Evolutionary conservation across 2,888 invertebrate genomes (phyloP), one percentile per base, ranked within the genome.

Genomic region (Spilarctia lutea): DNA sequence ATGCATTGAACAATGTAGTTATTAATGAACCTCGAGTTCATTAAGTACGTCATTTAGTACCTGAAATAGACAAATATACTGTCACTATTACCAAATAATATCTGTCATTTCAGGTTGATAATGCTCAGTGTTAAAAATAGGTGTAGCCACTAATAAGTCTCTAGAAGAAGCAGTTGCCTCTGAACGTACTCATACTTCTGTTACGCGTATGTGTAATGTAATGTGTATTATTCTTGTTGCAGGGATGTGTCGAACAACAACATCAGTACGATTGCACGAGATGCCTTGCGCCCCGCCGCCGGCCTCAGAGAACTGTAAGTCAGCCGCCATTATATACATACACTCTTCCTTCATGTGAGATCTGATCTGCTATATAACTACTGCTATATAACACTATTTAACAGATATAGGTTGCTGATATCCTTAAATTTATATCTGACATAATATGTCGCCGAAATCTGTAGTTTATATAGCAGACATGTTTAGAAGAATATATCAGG

Each of bases 201-300:
- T 16, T 56, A 6, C 27, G 11, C 6, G 3, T 60, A 27, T 60
- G n/a, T 30, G 27, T 52, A 56, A 24, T 24, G 10, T 52, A 52
- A 8, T 52, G 24, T 24, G 8, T 52, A 30, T 33, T 71, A 35
- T 72, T n/a, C 48, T 83, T 90, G 88, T 97, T 96, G 74, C 97
- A 98, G 98, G 90, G 98, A 98, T 94, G 96, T 98, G 91, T 97
- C 97, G 82, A 97, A 97, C 96, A 98, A 98, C 96, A 98, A 98
- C 94, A 97, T 98, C 90, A 97, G 97, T 82, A 92, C 96, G 90
- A 94, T 98, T 94, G 96, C 97, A 88, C 97, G 97, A 84, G 96
- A 96, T 91, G 97, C 97, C 86, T 97, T 98, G 92, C 96, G 95
- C 85, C 96, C 96, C 86, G 97, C 97, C 90, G 93, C 96, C 87